Percentiles rank a stretch among this genome's conserved stretches.
Conservation (phyloP, 2,888 invertebrate genomes). For the Fabriciana adippe region DNA sequence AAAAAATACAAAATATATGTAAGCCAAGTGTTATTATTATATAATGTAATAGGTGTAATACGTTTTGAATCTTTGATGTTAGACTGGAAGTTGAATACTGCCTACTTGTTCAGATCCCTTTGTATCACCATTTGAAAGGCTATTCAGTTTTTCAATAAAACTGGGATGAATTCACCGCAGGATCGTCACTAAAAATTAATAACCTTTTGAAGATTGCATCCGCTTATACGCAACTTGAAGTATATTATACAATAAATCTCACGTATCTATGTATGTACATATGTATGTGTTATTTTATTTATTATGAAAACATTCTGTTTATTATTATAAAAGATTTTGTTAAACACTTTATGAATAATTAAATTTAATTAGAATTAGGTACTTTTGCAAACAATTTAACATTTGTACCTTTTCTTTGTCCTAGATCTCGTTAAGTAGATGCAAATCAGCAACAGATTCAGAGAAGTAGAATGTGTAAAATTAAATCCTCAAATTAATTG, state of each 20-base stretch:
- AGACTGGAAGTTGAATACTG: slow-evolving; percentile 44
- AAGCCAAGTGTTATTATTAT: background rate
- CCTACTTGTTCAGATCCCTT: slow-evolving; percentile 53
- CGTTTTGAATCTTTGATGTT: slow-evolving; percentile 37
- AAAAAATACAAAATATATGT: background rate
- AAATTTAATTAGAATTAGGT: background rate
- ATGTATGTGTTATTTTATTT: background rate
- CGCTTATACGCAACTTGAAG: slow-evolving; percentile 22
- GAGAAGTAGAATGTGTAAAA: slow-evolving; percentile 33
- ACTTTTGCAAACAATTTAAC: slow-evolving; percentile 5
- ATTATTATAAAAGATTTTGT: too few species aligned
- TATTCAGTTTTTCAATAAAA: slow-evolving; percentile 68
- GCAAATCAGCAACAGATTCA: slow-evolving; percentile 17
- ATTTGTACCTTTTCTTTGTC: slow-evolving; percentile 10
- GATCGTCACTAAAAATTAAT: slow-evolving; percentile 59
- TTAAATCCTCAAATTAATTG: slow-evolving; percentile 56
- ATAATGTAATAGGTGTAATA: slow-evolving; percentile 7
- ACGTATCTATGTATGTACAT: background rate
- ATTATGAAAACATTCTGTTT: too few species aligned
- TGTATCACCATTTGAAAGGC: slow-evolving; percentile 61
- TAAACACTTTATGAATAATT: background rate
- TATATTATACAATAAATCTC: slow-evolving; percentile 1
- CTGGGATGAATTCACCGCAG: slow-evolving; percentile 57
- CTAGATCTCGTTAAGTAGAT: slow-evolving; percentile 15
- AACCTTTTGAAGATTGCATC: slow-evolving; percentile 47